These are phyloP conservation scores for Mormyrus iriodes DNA, from an alignment of 2,113 vertebrate genomes.

Conservation along the genomic window DNA sequence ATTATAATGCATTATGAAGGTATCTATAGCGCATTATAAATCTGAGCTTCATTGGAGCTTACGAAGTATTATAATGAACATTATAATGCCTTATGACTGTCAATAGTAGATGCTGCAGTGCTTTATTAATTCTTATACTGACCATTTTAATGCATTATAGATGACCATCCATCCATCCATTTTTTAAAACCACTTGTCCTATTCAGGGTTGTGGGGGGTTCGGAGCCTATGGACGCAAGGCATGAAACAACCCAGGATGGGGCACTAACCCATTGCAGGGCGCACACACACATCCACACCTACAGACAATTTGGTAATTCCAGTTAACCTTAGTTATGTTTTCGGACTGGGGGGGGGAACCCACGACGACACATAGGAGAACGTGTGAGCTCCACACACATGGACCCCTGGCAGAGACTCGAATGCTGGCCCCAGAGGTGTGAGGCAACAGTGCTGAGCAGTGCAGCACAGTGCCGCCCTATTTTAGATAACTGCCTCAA, in stretches of 20 bases:
- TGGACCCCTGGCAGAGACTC: neutral
- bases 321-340: neutral
- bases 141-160: neutral
- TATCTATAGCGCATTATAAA: neutral
- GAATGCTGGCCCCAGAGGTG: neutral
- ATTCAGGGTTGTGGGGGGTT: neutral
- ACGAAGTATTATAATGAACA: neutral
- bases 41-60: neutral
- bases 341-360: neutral
- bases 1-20: neutral
- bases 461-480: neutral
- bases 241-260: neutral
- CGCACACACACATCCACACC: neutral
- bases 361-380: no score
- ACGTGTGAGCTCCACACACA: no score
- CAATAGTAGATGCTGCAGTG: neutral
- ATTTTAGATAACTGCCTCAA: neutral
- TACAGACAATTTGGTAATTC: neutral
- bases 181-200: neutral
- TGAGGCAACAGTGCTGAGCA: neutral
- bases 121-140: neutral
- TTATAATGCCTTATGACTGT: neutral
- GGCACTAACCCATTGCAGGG: neutral
- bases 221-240: neutral
- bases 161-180: neutral